Evolutionary conservation across 2,888 invertebrate genomes (phyloP), one percentile per base, ranked within the genome.

Genomic region (Dynastes grantii): DNA sequence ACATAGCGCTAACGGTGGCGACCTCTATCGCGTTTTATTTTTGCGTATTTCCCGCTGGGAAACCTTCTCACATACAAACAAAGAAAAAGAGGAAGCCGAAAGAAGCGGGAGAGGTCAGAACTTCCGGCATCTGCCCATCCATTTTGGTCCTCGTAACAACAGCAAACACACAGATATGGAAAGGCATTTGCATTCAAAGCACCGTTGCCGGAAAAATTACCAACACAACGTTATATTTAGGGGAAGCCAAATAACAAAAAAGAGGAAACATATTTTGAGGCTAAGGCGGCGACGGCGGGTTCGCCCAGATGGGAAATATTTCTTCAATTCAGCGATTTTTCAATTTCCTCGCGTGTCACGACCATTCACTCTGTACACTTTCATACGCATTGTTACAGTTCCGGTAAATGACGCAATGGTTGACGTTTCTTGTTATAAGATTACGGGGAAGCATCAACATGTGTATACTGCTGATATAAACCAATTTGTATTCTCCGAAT

Each of bases 71-170:
- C 73, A 61, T 16, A 58, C 58, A 73, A 58, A 73, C 58, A 73
- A 73, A 73, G 73, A 58, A 73, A 73, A 13, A 73, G 55, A 37
- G 73, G 73, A 73, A 73, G 37, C 58, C 58, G 73, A 58, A 55
- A 58, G 73, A 16, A 61, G 13, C 58, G 73, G 45, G 37, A 58
- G 73, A 58, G 58, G 58, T 58, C 58, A 73, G 37, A 73, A 73
- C 73, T 73, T 73, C 73, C 73, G 73, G 58, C 58, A 55, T 71
- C 55, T 55, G 71, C 71, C 32, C 29, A 73, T 45, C 73, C 40
- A 70, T 73, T 73, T 73, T 40, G n/a, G 22, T 16, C 22, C 40
- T 40, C 58, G 40, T 40, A 73, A 58, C 73, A 73, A 73, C 73
- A 73, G 58, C 55, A 58, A 58, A 58, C 55, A 73, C 27, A 73